A percentile compares a stretch with the other conserved stretches of the same genome.
Conservation (phyloP, 2,113 vertebrate species). For the Ifrita kowaldi region DNA sequence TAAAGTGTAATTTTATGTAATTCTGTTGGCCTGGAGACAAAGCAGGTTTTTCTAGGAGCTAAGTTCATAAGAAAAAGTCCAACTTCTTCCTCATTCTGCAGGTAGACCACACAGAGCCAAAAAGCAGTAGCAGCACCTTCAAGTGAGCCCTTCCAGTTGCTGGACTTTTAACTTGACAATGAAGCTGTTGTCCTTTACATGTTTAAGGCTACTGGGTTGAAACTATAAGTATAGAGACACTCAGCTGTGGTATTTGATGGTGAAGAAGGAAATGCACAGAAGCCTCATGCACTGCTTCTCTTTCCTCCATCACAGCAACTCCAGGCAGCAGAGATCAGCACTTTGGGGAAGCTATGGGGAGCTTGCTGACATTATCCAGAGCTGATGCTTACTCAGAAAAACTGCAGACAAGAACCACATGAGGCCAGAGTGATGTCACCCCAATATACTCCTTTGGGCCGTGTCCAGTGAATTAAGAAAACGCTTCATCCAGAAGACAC, state of each 20-base stretch:
- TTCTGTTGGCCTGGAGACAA: not conserved
- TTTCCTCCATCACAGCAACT: not conserved
- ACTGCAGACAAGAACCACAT: fast-evolving
- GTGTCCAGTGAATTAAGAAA: not conserved
- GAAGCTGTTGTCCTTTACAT: not conserved
- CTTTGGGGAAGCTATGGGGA: not conserved
- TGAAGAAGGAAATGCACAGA: not conserved
- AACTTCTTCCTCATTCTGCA: not conserved
- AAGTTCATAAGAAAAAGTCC: not conserved
- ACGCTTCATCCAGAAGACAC: not conserved
- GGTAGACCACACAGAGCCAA: fast-evolving
- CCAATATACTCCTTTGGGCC: not conserved
- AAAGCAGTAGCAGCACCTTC: not conserved
- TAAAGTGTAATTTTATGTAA: not conserved
- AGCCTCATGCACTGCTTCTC: not conserved
- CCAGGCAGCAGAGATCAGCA: not conserved
- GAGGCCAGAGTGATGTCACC: not conserved
- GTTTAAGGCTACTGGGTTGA: not conserved
- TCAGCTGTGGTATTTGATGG: not conserved
- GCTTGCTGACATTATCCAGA: not conserved
- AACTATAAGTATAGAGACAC: not conserved
- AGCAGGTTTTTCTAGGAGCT: not conserved
- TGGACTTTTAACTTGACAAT: not conserved
- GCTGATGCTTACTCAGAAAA: not conserved
- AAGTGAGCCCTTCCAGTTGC: not conserved